A percentile compares a stretch with the other conserved stretches of the same genome.
phyloP scores from a whole-genome alignment of 2,888 invertebrate species.

The Octonoba sinensis region DNA sequence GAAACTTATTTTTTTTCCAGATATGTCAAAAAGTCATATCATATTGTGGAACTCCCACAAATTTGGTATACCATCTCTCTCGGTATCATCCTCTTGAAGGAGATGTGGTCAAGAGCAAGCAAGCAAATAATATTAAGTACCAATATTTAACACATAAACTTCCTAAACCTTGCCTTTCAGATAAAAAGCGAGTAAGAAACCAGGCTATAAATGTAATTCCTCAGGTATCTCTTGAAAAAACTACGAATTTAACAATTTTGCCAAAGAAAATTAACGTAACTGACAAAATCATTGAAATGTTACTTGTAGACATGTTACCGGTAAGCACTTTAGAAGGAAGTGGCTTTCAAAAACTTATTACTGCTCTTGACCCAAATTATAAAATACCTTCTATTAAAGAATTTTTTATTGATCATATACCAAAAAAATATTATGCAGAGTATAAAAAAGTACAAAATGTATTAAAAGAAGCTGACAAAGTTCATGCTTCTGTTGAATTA shows the following conservation, averaged over 20 bases:
- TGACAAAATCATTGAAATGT: slow-evolving; percentile 55
- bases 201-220: slow-evolving; percentile 32
- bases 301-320: slow-evolving; percentile 50
- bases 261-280: slow-evolving; percentile 46
- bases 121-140: slow-evolving; percentile 56
- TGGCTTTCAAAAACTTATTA: slow-evolving; percentile 46
- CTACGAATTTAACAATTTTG: slow-evolving; percentile 5
- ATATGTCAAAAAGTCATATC: slow-evolving; percentile 60
- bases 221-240: slow-evolving; percentile 25
- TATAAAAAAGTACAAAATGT: slow-evolving; percentile 54
- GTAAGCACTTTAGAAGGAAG: slow-evolving; percentile 37
- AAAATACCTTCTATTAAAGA: slow-evolving; percentile 48
- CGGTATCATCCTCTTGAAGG: slow-evolving; percentile 55
- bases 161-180: slow-evolving; percentile 38
- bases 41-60: slow-evolving; percentile 61
- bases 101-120: slow-evolving; percentile 60
- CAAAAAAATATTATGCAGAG: slow-evolving; percentile 55
- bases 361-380: slow-evolving; percentile 32
- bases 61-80: slow-evolving; percentile 56
- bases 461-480: slow-evolving; percentile 46
- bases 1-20: slow-evolving; percentile 15
- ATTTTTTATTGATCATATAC: slow-evolving; percentile 56
- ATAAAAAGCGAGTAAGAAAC: slow-evolving; percentile 23
- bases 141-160: slow-evolving; percentile 55
- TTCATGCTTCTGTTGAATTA: slow-evolving; percentile 50